Conservation (phyloP, 2,888 invertebrate species). For the Caenorhabditis sulstoni region DNA sequence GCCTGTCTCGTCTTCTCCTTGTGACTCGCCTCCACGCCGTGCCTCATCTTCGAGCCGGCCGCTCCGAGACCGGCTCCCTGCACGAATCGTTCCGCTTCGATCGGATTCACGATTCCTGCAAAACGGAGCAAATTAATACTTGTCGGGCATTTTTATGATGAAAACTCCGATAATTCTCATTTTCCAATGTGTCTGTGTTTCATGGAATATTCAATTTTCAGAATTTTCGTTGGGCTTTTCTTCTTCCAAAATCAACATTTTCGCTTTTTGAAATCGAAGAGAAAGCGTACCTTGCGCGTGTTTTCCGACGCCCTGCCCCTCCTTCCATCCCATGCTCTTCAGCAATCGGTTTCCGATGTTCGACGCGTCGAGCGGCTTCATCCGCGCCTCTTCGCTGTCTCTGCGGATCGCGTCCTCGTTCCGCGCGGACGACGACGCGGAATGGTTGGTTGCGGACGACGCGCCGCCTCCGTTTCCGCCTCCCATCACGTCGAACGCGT, state of each 20-base stretch:
- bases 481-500: constrained; percentile 49
- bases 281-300: constrained; percentile 86
- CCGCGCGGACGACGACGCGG: neutral
- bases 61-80: constrained; percentile 77
- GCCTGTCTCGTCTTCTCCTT: constrained; percentile 68
- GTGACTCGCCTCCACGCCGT: constrained; percentile 62
- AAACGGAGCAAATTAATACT: too few species aligned
- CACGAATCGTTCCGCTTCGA: constrained; percentile 75
- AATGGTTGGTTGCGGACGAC: neutral
- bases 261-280: neutral
- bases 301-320: constrained; percentile 95
- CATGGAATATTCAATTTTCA: too few species aligned
- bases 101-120: constrained; percentile 78
- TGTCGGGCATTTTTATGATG: too few species aligned
- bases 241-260: neutral
- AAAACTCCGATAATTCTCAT: too few species aligned
- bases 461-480: too few species aligned
- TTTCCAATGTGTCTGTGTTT: too few species aligned
- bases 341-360: constrained; percentile 95
- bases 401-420: constrained; percentile 43
- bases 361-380: constrained; percentile 81
- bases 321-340: constrained; percentile 99
- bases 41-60: constrained; percentile 59
- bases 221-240: too few species aligned
- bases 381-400: constrained; percentile 65